phyloP scores from a whole-genome alignment of 2,113 vertebrate genomes.

The Orthochromis malagaraziensis region DNA sequence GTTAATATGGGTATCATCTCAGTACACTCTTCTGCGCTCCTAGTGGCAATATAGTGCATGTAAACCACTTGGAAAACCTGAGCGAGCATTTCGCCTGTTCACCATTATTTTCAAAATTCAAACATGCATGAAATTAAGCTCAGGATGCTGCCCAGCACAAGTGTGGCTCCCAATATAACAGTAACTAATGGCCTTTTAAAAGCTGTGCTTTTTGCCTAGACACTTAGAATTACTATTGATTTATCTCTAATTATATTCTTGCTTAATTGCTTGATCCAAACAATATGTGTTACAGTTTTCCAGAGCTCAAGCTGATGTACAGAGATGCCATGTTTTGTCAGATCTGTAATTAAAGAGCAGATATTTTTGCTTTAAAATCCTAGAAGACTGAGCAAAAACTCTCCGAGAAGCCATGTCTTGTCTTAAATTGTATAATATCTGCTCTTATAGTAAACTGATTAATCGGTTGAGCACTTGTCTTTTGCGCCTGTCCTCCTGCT shows the following conservation, averaged over 20 bases:
- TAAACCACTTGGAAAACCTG: background rate
- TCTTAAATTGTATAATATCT: background rate
- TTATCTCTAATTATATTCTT: background rate
- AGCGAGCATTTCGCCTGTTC: background rate
- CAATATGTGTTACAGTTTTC: background rate
- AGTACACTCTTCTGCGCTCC: background rate
- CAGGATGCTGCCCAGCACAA: background rate
- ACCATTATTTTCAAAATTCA: background rate
- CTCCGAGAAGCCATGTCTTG: background rate
- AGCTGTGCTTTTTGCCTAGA: background rate
- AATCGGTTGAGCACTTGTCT: background rate
- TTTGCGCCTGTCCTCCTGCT: background rate
- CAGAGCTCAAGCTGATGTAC: background rate
- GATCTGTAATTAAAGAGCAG: background rate
- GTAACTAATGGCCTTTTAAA: background rate
- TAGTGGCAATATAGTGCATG: background rate
- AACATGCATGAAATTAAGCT: background rate
- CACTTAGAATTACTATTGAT: background rate
- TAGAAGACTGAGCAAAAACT: background rate
- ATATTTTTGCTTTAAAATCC: background rate
- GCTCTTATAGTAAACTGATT: background rate
- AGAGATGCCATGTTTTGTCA: background rate
- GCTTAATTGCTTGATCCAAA: background rate
- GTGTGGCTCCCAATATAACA: background rate
- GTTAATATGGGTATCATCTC: background rate